Base-by-base conservation (phyloP, 2,797 vertebrate species). In the Pangasius krempfi region DNA sequence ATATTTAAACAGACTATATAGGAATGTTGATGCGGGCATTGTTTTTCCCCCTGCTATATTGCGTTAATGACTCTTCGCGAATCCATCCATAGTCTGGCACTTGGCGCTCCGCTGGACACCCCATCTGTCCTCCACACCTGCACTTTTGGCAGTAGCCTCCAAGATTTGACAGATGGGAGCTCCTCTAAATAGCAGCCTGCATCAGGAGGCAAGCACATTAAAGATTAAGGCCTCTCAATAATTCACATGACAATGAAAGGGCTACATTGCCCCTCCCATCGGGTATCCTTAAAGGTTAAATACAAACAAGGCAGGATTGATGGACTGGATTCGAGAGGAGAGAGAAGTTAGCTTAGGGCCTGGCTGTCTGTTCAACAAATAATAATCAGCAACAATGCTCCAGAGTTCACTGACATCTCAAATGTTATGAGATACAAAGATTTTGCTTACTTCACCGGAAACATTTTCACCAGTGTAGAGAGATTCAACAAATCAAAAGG, bases 151-250 rank as follows among this genome's bases (percentile, higher is more conserved):
- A 85, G 52, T 37, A 50, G 68, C 73, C 85, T 44, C 58, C 70
- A 30, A 20, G 22, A 83, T 87, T 66, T 87, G 89, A 90, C 33
- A 72, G 75, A 86, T 90, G 79, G 85, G 79, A 84, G 79, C 52
- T 86, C 72, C 76, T 89, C 86, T 72, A 89, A 92, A 91, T 86
- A 89, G 85, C 89, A 88, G 88, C 83, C 87, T 84, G 66, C 68
- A 79, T 90, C 86, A 78, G 85, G 86, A 88, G 88, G 85, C 56
- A 62, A 5, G 60, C 79, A 70, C 91, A 92, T 93, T 92, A 92
- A 91, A 91, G 68, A 91, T 93, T 92, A 85, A 93, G 88, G 83
- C 85, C 87, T 60, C 88, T 92, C 89, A 92, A 91, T 92, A 92
- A 92, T 92, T 92, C 88, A 93, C 78, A 88, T 89, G 90, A 86